These are phyloP conservation scores for Phallusia fumigata DNA, from an alignment of 23 tunicate genomes.

Conservation along the genomic window DNA sequence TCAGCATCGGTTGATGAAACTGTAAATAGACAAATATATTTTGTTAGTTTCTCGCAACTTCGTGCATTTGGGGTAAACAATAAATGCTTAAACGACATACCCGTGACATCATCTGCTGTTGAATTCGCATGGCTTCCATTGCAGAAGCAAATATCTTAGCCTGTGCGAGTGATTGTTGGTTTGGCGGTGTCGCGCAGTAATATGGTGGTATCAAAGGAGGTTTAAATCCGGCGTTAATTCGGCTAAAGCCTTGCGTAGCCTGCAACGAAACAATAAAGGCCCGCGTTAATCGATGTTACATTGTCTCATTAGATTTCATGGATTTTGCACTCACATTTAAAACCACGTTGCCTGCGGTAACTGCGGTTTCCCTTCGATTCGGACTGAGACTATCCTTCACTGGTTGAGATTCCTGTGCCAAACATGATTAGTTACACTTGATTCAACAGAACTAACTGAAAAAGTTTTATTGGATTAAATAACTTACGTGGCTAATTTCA, in stretches of 20 bases:
- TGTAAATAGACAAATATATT: neutral
- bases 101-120: neutral
- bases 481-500: neutral
- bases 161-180: neutral
- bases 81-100: neutral
- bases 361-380: neutral
- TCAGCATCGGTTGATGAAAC: neutral
- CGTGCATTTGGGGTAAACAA: neutral
- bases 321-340: conserved; percentile 6
- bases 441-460: neutral
- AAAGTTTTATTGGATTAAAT: neutral
- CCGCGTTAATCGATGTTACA: neutral
- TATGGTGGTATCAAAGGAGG: neutral
- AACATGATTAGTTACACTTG: neutral
- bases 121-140: conserved; percentile 19
- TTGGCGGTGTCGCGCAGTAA: neutral
- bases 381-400: neutral
- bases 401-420: neutral
- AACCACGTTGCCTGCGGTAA: neutral
- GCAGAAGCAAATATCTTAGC: conserved; percentile 28
- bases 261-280: neutral
- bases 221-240: neutral
- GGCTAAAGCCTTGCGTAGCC: neutral
- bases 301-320: neutral
- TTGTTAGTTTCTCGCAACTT: neutral